Base-by-base conservation (phyloP, 1,140 invertebrate species). In the Heliconius eleuchia region DNA sequence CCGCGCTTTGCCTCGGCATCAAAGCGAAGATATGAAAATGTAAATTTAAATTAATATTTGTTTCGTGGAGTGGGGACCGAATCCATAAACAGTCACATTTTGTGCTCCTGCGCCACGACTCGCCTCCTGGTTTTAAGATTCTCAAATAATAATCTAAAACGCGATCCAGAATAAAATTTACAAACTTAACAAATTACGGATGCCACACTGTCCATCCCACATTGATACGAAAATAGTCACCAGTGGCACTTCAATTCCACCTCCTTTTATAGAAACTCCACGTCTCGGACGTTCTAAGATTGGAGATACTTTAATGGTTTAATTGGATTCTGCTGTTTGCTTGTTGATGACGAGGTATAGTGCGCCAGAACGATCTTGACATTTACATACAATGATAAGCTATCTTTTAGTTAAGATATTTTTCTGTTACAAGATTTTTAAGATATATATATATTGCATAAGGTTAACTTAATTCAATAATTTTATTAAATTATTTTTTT, bases 211-310 rank as follows among this genome's bases (percentile, higher is more conserved):
- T 73, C 73, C 73, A 83, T 80, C 57, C 80, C 60, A 77, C 78
- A 78, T 75, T 75, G 77, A 76, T 80, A 85, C 83, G 37, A 87
- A 89, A 89, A 89, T 88, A 88, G 85, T 85, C 78, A 82, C 81
- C 78, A 74, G 79, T 76, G 79, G 72, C 11, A 50, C 50, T 3
- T 19, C 83, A 86, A 89, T 88, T 83, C 83, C 86, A 79, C 80
- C 85, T 77, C 89, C 90, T 91, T 90, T 86, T 91, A 90, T 91
- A 91, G 89, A 89, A 79, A 83, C 82, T 81, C 87, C 87, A 87
- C 82, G 78, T 83, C 80, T 82, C 74, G 70, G 76, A 81, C 83
- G 86, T 85, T 84, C 82, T 84, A 80, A 76, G 79, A 80, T 81
- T 79, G 81, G 80, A 82, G 60, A 66, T 80, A 80, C 81, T 75